These are phyloP conservation scores for Hemistola chrysoprasaria DNA, from an alignment of 2,888 invertebrate genomes.

Conservation along the genomic window DNA sequence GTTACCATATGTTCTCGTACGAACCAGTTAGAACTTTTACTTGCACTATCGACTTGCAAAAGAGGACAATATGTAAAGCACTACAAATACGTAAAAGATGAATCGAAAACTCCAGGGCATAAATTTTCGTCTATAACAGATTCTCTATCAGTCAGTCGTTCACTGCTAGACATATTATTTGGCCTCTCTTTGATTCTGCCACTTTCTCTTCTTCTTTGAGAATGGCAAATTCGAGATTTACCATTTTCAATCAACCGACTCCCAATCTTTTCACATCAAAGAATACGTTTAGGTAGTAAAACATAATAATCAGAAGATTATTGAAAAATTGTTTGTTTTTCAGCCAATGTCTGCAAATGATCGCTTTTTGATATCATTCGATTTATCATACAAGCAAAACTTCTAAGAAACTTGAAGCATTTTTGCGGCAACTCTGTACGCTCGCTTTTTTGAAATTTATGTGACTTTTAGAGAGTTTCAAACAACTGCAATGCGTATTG, in stretches of 20 bases:
- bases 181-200: too few relatives aligned
- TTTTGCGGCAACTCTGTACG: conserved; percentile 10
- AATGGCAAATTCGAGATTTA: too few relatives aligned
- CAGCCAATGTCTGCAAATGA: conserved; percentile 7
- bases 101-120: too few relatives aligned
- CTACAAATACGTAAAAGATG: conserved; percentile 49
- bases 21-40: conserved; percentile 14
- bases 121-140: too few relatives aligned
- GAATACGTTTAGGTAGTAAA: too few relatives aligned
- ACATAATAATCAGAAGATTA: too few relatives aligned
- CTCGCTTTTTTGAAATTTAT: conserved; percentile 12
- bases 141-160: too few relatives aligned
- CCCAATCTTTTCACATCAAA: too few relatives aligned
- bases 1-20: conserved; percentile 7
- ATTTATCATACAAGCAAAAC: conserved; percentile 16
- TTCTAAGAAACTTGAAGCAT: conserved; percentile 13
- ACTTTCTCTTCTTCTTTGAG: too few relatives aligned
- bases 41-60: conserved; percentile 28
- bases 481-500: conserved; percentile 14
- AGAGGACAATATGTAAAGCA: conserved; percentile 27
- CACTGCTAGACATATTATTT: too few relatives aligned
- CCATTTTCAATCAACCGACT: too few relatives aligned
- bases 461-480: conserved; percentile 16
- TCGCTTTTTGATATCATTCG: conserved; percentile 14
- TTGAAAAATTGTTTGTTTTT: conserved; percentile 27